Base-by-base conservation (phyloP, 1,140 invertebrate species). In the Arion vulgaris region DNA sequence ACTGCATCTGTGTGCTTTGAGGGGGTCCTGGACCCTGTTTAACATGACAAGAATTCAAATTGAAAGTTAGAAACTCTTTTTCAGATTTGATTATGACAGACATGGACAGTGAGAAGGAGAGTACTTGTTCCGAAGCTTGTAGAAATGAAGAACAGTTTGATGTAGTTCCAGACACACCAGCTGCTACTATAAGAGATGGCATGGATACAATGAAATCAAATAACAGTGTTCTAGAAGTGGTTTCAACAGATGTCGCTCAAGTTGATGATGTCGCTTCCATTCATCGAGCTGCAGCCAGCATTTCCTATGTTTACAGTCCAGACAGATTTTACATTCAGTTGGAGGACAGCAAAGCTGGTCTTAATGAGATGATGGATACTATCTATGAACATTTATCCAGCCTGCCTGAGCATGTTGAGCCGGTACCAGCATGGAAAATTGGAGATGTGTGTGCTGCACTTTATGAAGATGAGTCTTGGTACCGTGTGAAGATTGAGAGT, bases 361-460 rank as follows among this genome's bases (percentile, higher is more conserved):
- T 89, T 11, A 79, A 88, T 39, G 49, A 57, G 17, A 49, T 89
- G 45, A 51, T 86, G 62, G 85, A 89, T 68, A 80, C 81, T 23
- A 87, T 90, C 86, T 88, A 81, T 81, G 86, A 89, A 23, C 83
- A 87, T 23, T 89, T 87, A 62, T 84, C 72, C 68, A 77, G 53
- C 26, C 68, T 71, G 62, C 45, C 66, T 53, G 83, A 83, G 36
- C 75, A n/a, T 4, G 95, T 95, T n/a, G 93, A 93, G 7, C 94
- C 95, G 69, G 82, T 88, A n/a, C 94, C 95, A n/a, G 41, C 80
- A 92, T 95, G 95, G 0, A 91, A 95, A 79, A 87, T 93, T 85
- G 90, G 92, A 96, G 77, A 86, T 62, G 26, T 86, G 0, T 86
- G 85, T 68, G 86, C 85, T 15, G 83, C 78, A 17, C 66, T 74